phyloP scores from a whole-genome alignment of 1,140 invertebrate species.

The Drosophila seguyi region DNA sequence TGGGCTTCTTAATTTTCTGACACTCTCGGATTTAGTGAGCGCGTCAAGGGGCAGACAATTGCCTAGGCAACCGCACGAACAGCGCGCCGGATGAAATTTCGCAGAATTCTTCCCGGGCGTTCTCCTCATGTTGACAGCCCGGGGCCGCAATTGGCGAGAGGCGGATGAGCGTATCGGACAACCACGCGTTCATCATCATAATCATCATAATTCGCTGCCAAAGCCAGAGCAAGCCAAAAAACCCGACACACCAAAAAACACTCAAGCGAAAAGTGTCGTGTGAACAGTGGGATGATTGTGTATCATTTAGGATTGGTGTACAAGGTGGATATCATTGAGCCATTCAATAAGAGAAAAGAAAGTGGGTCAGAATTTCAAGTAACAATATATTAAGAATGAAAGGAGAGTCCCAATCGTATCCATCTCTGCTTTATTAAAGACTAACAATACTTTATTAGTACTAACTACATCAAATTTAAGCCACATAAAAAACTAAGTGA shows the following conservation, averaged over 20 bases:
- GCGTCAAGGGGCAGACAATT: conserved; percentile 64
- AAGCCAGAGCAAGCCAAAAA: conserved; percentile 36
- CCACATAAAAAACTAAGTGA: not conserved
- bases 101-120: conserved; percentile 47
- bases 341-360: not conserved
- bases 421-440: not conserved
- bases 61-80: conserved; percentile 36
- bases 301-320: not conserved
- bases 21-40: conserved; percentile 62
- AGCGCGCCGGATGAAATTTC: conserved; percentile 57
- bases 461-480: not conserved
- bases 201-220: conserved; percentile 78
- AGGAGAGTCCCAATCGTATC: too few species aligned
- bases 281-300: conserved; percentile 46
- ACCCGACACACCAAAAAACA: conserved; percentile 6
- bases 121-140: conserved; percentile 53
- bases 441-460: not conserved
- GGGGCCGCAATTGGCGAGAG: conserved; percentile 69
- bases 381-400: not conserved
- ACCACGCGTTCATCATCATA: conserved; percentile 80
- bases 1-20: conserved; percentile 85
- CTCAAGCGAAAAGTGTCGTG: conserved; percentile 26
- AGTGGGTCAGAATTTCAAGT: not conserved
- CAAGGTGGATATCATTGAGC: not conserved
- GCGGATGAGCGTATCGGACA: conserved; percentile 72